phyloP scores from a whole-genome alignment of 2,113 vertebrate genomes.

The Dendropsophus ebraccatus region DNA sequence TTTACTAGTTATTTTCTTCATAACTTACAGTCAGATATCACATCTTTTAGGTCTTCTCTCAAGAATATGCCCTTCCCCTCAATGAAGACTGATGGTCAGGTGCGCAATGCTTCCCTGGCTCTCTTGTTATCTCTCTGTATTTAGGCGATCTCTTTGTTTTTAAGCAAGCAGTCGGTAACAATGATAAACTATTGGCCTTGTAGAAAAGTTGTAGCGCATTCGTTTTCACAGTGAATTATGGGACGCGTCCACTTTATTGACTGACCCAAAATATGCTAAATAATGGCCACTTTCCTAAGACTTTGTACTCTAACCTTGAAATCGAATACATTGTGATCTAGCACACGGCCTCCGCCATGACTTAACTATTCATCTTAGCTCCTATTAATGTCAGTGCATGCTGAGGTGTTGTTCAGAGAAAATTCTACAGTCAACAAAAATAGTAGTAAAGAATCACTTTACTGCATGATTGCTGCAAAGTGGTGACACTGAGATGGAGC shows the following conservation, averaged over 20 bases:
- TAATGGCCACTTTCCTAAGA: constrained; percentile 16
- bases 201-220: constrained; percentile 16
- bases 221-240: constrained; percentile 16
- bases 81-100: constrained; percentile 33
- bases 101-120: neutral
- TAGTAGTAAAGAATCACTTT: neutral
- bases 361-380: neutral
- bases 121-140: neutral
- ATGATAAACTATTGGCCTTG: constrained; percentile 40
- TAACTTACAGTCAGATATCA: too few relatives aligned
- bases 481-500: neutral
- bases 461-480: neutral
- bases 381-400: neutral
- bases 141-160: neutral
- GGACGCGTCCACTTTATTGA: constrained; percentile 1
- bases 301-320: constrained; percentile 32
- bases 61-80: neutral
- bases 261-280: constrained; percentile 11
- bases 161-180: constrained; percentile 15
- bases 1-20: neutral
- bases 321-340: neutral
- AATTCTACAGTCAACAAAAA: neutral
- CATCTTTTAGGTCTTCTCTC: neutral
- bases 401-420: neutral
- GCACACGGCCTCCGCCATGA: too few relatives aligned